phyloP scores from a whole-genome alignment of 2,797 vertebrate genomes.

The Catharus ustulatus region DNA sequence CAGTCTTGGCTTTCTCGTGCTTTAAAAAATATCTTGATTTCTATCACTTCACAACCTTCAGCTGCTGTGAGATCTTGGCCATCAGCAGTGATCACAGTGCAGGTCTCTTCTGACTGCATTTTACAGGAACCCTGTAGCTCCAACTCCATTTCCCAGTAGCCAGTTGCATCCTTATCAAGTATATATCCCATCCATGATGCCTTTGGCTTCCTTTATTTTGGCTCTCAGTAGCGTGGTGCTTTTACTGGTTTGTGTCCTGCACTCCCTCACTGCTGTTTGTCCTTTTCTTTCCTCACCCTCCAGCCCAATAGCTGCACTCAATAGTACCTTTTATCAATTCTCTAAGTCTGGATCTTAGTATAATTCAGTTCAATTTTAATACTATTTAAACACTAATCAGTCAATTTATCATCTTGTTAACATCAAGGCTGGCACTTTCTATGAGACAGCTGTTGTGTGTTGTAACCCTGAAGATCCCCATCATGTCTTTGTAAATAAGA shows the following conservation, averaged over 20 bases:
- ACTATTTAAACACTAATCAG: background rate
- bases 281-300: background rate
- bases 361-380: background rate
- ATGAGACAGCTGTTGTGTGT: background rate
- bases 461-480: conserved; percentile 25
- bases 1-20: background rate
- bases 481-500: background rate
- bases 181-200: fast-evolving
- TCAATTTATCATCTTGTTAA: conserved; percentile 12
- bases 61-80: background rate
- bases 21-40: background rate
- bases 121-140: background rate
- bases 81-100: background rate
- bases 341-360: background rate
- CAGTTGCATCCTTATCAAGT: no score
- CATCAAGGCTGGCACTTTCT: background rate
- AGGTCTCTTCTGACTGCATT: background rate
- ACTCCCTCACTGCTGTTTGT: background rate
- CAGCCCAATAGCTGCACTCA: background rate
- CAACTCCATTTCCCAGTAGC: background rate
- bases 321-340: background rate
- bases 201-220: background rate
- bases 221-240: background rate
- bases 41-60: background rate
- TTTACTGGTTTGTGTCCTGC: background rate